phyloP scores from a whole-genome alignment of 1,140 invertebrate species.

The Maniola jurtina region DNA sequence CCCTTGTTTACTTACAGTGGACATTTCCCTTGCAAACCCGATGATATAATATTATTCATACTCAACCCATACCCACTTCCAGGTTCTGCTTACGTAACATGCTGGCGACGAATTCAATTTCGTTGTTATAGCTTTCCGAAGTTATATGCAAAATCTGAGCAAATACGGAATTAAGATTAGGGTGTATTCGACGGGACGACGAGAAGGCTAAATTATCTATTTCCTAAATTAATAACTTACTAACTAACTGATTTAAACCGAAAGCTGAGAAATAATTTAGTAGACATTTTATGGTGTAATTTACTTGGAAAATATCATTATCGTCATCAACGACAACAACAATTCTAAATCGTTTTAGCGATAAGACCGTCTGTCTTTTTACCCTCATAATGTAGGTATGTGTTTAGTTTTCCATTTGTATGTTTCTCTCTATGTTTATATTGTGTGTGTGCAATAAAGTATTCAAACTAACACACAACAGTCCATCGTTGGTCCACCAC shows the following conservation, averaged over 20 bases:
- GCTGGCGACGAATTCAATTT: constrained; percentile 24
- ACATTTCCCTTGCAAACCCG: neutral
- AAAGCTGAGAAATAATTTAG: neutral
- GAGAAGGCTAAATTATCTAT: neutral
- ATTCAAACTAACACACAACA: too few relatives aligned
- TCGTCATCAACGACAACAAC: too few relatives aligned
- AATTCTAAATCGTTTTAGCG: too few relatives aligned
- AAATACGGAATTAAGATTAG: constrained; percentile 4
- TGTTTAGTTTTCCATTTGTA: too few relatives aligned
- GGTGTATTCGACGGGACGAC: neutral
- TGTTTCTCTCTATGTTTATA: too few relatives aligned
- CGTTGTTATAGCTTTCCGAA: constrained; percentile 13
- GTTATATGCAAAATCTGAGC: constrained; percentile 10
- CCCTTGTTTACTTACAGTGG: neutral
- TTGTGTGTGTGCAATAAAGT: too few relatives aligned
- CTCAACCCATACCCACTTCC: constrained; percentile 8
- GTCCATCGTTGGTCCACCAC: too few relatives aligned
- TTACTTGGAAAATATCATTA: too few relatives aligned
- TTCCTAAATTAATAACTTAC: too few relatives aligned
- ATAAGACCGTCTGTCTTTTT: too few relatives aligned
- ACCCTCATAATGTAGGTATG: too few relatives aligned
- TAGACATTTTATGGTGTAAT: too few relatives aligned
- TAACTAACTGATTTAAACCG: neutral
- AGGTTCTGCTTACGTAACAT: constrained; percentile 15
- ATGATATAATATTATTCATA: constrained; percentile 10